These are phyloP conservation scores for Vanacampus margaritifer DNA, from an alignment of 2,113 vertebrate species.

Conservation along the genomic window DNA sequence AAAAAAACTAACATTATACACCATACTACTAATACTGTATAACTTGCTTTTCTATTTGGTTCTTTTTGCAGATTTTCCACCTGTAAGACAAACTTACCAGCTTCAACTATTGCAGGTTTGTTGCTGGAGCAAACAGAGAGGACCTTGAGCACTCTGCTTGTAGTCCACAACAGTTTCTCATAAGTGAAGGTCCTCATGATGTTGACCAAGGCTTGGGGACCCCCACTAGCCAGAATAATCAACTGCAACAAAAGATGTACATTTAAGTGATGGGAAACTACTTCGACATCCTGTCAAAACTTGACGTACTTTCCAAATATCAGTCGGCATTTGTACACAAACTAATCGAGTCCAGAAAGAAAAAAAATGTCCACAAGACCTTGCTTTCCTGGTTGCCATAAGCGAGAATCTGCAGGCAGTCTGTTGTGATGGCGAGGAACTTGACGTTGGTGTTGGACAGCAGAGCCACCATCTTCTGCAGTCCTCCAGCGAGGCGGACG, in stretches of 20 bases:
- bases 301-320: too few species aligned
- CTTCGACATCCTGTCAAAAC: not conserved
- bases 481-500: slow-evolving; percentile 91
- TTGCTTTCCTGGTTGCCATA: slow-evolving; percentile 99
- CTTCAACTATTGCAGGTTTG: slow-evolving; percentile 97
- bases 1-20: slow-evolving; percentile 1
- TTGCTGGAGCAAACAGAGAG: slow-evolving; percentile 98
- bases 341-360: not conserved
- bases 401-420: slow-evolving; percentile 97
- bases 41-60: not conserved
- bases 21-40: not conserved
- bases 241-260: slow-evolving; percentile 68
- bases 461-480: slow-evolving; percentile 98
- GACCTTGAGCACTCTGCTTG: slow-evolving; percentile 97
- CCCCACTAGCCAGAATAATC: slow-evolving; percentile 96
- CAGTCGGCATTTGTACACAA: too few species aligned
- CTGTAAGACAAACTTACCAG: slow-evolving; percentile 76
- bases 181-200: slow-evolving; percentile 99
- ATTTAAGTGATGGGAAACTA: not conserved
- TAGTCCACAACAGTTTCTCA: slow-evolving; percentile 98
- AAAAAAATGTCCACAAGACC: slow-evolving; percentile 62
- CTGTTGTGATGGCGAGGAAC: slow-evolving; percentile 97
- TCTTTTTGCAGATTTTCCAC: not conserved
- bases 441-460: slow-evolving; percentile 98
- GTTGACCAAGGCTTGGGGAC: slow-evolving; percentile 95